A percentile compares a stretch with the other conserved stretches of the same genome.
These are phyloP conservation scores for Atherix ibis DNA, from an alignment of 2,888 invertebrate species.

Conservation along the genomic window DNA sequence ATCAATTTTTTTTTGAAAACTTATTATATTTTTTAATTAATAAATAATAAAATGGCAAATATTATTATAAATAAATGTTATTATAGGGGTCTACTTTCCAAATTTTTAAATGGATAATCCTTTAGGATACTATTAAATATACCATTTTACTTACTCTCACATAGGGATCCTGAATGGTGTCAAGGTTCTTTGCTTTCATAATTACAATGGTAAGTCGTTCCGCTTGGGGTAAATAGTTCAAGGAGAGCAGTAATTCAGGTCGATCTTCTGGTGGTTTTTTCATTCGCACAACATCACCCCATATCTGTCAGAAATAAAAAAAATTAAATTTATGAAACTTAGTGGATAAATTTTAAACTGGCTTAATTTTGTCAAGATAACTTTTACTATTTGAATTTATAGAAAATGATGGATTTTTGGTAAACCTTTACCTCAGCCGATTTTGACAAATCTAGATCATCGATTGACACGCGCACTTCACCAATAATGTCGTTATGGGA, in stretches of 20 bases:
- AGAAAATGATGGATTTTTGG: too few relatives aligned
- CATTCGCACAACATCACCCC: constrained; percentile 74
- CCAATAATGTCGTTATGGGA: constrained; percentile 81
- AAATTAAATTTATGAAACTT: constrained; percentile 15
- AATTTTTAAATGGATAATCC: too few relatives aligned
- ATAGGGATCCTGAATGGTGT: constrained; percentile 66
- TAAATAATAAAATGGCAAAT: too few relatives aligned
- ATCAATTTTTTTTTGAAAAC: too few relatives aligned
- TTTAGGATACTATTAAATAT: too few relatives aligned
- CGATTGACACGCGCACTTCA: constrained; percentile 62
- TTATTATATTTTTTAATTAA: too few relatives aligned
- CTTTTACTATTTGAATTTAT: too few relatives aligned
- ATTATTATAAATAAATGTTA: too few relatives aligned
- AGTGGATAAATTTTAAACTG: constrained; percentile 3
- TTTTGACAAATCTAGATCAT: constrained; percentile 53
- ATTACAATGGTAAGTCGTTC: constrained; percentile 71
- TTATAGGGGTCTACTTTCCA: too few relatives aligned
- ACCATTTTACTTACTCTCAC: constrained; percentile 39
- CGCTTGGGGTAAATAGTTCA: constrained; percentile 78
- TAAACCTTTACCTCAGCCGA: constrained; percentile 26
- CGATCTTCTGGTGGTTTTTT: constrained; percentile 67
- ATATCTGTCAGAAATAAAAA: constrained; percentile 48
- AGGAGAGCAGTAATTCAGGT: constrained; percentile 66
- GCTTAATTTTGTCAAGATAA: too few relatives aligned
- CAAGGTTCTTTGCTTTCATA: constrained; percentile 70